phyloP scores from a whole-genome alignment of 2,888 invertebrate genomes.

The Phortica okadai region DNA sequence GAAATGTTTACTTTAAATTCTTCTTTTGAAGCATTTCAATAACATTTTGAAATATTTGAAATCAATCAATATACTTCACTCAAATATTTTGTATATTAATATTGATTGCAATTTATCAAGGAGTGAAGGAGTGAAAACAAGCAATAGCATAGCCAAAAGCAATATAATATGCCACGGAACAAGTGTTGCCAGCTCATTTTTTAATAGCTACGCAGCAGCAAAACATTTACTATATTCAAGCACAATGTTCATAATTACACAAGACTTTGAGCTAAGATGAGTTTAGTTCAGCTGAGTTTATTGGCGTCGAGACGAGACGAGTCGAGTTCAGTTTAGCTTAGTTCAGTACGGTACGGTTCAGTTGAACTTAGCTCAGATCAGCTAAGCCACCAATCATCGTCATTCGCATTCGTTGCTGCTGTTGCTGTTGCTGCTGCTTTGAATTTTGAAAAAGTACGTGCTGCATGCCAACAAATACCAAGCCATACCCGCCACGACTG shows the following conservation, averaged over 20 bases:
- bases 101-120: background rate
- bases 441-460: conserved; percentile 71
- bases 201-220: conserved; percentile 42
- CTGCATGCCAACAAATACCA: conserved; percentile 16
- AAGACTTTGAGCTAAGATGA: conserved; percentile 48
- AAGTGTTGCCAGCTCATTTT: conserved; percentile 59
- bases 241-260: conserved; percentile 59
- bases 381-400: conserved; percentile 68
- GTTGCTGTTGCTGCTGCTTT: conserved; percentile 57
- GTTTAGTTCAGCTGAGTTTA: background rate
- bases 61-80: background rate
- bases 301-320: no score
- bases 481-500: conserved; percentile 46
- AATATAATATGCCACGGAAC: conserved; percentile 52
- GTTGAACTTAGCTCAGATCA: conserved; percentile 44
- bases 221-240: conserved; percentile 38
- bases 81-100: background rate
- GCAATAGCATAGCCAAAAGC: background rate
- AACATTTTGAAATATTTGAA: background rate
- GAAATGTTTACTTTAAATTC: no score
- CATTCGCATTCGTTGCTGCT: conserved; percentile 52
- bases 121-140: background rate
- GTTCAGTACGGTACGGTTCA: conserved; percentile 17
- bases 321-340: conserved; percentile 3
- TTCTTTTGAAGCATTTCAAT: background rate